These are phyloP conservation scores for Microvelia longipes DNA, from an alignment of 1,140 invertebrate species.

Conservation along the genomic window DNA sequence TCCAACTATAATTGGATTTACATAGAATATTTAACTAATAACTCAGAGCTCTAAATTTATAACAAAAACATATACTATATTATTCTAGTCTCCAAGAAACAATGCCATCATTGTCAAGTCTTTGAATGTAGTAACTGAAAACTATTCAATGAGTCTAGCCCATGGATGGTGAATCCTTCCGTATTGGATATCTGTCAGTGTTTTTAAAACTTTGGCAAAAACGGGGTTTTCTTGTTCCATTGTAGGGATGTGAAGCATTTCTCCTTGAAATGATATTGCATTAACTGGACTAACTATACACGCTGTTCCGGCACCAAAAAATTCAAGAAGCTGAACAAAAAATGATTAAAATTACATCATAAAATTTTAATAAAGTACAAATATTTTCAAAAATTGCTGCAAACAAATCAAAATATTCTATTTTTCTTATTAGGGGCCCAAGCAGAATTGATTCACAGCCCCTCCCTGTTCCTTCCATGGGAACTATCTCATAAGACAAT, in stretches of 20 bases:
- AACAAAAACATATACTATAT: too few species aligned
- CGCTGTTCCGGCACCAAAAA: slow-evolving; percentile 90
- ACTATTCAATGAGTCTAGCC: slow-evolving; percentile 28
- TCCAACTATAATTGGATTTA: too few species aligned
- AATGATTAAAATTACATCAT: neutral
- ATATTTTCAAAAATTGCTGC: neutral
- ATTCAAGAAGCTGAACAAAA: slow-evolving; percentile 60
- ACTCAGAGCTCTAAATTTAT: too few species aligned
- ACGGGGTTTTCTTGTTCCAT: slow-evolving; percentile 49
- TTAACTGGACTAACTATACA: slow-evolving; percentile 81
- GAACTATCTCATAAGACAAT: too few species aligned
- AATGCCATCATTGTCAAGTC: too few species aligned
- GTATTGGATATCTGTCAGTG: slow-evolving; percentile 72
- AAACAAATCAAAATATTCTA: neutral
- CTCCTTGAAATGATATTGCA: slow-evolving; percentile 53
- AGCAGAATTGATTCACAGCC: neutral
- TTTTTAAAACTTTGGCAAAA: slow-evolving; percentile 48
- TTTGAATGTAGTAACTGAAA: too few species aligned
- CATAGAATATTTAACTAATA: too few species aligned
- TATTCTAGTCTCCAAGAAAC: too few species aligned
- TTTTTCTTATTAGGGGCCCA: neutral
- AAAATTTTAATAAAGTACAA: neutral
- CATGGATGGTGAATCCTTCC: slow-evolving; percentile 63
- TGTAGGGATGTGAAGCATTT: slow-evolving; percentile 54
- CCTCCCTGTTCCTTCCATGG: too few species aligned